Evolutionary conservation across 2,113 vertebrate genomes (phyloP).

Genomic region (Salvelinus alpinus): DNA sequence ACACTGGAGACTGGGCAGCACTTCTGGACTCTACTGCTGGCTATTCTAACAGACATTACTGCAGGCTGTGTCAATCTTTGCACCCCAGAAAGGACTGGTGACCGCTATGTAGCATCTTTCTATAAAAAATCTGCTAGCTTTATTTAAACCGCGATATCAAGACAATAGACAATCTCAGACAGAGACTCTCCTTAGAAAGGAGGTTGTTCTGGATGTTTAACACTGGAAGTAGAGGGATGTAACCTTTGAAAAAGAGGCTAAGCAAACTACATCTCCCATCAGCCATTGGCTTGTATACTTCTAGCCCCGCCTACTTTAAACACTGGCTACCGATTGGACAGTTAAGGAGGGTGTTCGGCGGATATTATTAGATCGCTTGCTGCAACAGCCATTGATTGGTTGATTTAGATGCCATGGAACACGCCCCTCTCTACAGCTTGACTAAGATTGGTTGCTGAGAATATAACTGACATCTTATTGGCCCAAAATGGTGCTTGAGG

Average conservation of each 20-base stretch:
- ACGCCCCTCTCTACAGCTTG: background rate
- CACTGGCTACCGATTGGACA: constrained; percentile 18
- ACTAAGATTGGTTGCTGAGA: too few relatives aligned
- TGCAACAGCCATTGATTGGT: constrained; percentile 53
- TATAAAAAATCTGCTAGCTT: constrained; percentile 17
- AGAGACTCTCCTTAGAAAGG: constrained; percentile 25
- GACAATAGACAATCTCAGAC: constrained; percentile 49
- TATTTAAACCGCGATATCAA: constrained; percentile 30
- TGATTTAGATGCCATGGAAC: constrained; percentile 1
- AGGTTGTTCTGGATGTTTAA: constrained; percentile 31
- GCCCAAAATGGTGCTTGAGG: background rate
- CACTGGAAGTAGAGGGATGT: constrained; percentile 53
- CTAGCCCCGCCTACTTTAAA: constrained; percentile 13
- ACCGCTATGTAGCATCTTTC: constrained; percentile 1
- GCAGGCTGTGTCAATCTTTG: background rate
- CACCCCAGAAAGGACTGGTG: constrained; percentile 16
- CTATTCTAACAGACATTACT: background rate
- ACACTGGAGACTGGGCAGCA: too few relatives aligned
- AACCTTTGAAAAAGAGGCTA: background rate
- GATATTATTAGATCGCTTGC: constrained; percentile 12
- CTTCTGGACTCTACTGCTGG: too few relatives aligned
- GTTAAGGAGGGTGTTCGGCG: constrained; percentile 14
- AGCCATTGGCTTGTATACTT: constrained; percentile 4
- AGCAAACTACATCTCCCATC: constrained; percentile 45
- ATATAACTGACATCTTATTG: background rate